Conservation (phyloP, 2,113 vertebrate genomes). For the Tonatia bakeri region DNA sequence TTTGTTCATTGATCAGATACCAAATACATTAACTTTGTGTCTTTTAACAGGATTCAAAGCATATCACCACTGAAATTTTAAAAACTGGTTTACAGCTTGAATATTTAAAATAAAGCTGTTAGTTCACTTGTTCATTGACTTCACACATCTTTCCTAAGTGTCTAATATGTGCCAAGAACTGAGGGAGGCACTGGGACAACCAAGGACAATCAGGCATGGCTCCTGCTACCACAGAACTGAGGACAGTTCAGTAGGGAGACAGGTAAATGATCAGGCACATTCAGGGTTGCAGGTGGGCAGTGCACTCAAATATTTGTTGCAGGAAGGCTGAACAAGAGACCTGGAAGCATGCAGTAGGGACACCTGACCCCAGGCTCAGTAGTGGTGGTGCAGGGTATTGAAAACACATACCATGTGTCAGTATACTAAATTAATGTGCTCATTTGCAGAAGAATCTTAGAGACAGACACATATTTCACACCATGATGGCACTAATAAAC, state of each 20-base stretch:
- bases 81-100: not conserved
- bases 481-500: not conserved
- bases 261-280: not conserved
- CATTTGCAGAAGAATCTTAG: not conserved
- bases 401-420: not conserved
- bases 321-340: not conserved
- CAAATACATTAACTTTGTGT: not conserved
- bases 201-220: not conserved
- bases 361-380: not conserved
- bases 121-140: not conserved
- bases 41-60: not conserved
- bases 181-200: not conserved
- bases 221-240: not conserved
- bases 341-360: not conserved
- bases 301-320: not conserved
- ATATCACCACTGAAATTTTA: not conserved
- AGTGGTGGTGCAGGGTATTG: not conserved
- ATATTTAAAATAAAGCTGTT: slow-evolving; percentile 7
- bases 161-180: not conserved
- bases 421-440: not conserved
- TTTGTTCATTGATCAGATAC: not conserved
- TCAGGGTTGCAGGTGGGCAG: not conserved
- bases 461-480: not conserved
- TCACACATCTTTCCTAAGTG: not conserved
- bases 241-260: not conserved